A percentile compares a stretch with the other conserved stretches of the same genome.
phyloP scores from a whole-genome alignment of 2,797 vertebrate genomes.

The Eleutherodactylus coqui region DNA sequence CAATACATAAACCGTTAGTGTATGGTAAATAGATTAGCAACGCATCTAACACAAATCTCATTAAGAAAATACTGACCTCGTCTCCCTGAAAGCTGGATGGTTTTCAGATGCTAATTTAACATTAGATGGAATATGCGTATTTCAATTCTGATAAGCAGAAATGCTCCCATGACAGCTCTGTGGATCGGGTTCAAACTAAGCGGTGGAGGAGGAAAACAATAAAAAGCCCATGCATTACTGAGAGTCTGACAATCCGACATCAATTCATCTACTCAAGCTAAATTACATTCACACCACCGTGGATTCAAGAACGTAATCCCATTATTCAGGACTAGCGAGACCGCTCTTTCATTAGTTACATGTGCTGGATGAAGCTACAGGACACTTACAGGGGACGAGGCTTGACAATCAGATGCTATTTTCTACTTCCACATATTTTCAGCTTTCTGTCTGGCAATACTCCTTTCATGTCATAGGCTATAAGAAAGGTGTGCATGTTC shows the following conservation, averaged over 20 bases:
- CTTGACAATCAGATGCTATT: not conserved
- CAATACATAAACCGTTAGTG: not conserved
- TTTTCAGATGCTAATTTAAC: not conserved
- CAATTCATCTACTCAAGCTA: constrained; percentile 15
- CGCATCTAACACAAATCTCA: constrained; percentile 8
- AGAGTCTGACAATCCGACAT: not conserved
- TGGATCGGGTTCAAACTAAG: not conserved
- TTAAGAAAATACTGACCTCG: not conserved
- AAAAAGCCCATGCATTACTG: not conserved
- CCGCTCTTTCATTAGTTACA: constrained; percentile 3
- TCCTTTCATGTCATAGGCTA: not conserved
- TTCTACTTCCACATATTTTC: not conserved
- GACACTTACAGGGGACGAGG: not conserved
- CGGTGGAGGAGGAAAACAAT: not conserved
- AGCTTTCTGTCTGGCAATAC: not conserved
- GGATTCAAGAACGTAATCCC: not conserved
- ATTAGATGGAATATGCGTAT: not conserved
- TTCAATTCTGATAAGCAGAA: constrained; percentile 9
- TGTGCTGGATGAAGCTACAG: not conserved
- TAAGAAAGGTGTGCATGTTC: not conserved
- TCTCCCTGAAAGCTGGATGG: not conserved
- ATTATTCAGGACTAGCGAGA: constrained; percentile 8
- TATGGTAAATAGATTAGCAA: not conserved
- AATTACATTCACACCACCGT: not conserved
- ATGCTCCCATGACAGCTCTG: not conserved